These are phyloP conservation scores for Pollenia labialis DNA, from an alignment of 2,888 invertebrate genomes.

Conservation along the genomic window DNA sequence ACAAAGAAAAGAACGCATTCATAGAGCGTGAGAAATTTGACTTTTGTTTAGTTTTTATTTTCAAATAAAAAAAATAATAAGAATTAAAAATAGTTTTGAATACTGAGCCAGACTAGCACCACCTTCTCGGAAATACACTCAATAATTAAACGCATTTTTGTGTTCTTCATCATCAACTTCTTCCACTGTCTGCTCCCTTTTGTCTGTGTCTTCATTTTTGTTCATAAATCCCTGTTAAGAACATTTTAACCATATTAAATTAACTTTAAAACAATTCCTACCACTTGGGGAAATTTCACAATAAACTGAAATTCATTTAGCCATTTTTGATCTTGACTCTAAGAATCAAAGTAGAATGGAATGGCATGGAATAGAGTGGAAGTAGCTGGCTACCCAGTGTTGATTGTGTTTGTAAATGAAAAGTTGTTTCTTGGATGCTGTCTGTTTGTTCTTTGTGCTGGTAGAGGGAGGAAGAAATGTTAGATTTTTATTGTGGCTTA, in stretches of 20 bases:
- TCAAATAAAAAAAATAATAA: slow-evolving; percentile 19
- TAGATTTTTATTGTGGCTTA: slow-evolving; percentile 51
- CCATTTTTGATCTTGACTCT: slow-evolving; percentile 42
- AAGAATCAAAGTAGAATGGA: slow-evolving; percentile 1
- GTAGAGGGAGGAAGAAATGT: slow-evolving; percentile 45
- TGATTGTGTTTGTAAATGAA: slow-evolving; percentile 35
- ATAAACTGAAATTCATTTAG: slow-evolving; percentile 53
- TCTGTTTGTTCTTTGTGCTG: not conserved
- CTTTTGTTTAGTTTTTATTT: slow-evolving; percentile 61
- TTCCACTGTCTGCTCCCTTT: slow-evolving; percentile 8
- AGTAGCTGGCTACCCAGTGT: slow-evolving; percentile 5
- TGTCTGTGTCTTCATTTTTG: not conserved
- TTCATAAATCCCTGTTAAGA: slow-evolving; percentile 18
- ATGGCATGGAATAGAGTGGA: not conserved
- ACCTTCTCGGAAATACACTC: slow-evolving; percentile 74
- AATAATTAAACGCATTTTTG: slow-evolving; percentile 75
- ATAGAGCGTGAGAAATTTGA: slow-evolving; percentile 70
- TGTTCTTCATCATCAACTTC: slow-evolving; percentile 17
- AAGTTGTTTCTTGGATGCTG: slow-evolving; percentile 38
- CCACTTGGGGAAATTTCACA: slow-evolving; percentile 57
- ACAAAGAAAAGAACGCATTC: slow-evolving; percentile 45
- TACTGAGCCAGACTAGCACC: slow-evolving; percentile 55
- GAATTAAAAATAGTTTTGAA: slow-evolving; percentile 39
- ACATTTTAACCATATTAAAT: slow-evolving; percentile 51
- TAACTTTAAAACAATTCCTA: slow-evolving; percentile 37